Evolutionary conservation across 2,888 invertebrate genomes (phyloP), one percentile per base, ranked within the genome.

Genomic region (Mesoligia furuncula): DNA sequence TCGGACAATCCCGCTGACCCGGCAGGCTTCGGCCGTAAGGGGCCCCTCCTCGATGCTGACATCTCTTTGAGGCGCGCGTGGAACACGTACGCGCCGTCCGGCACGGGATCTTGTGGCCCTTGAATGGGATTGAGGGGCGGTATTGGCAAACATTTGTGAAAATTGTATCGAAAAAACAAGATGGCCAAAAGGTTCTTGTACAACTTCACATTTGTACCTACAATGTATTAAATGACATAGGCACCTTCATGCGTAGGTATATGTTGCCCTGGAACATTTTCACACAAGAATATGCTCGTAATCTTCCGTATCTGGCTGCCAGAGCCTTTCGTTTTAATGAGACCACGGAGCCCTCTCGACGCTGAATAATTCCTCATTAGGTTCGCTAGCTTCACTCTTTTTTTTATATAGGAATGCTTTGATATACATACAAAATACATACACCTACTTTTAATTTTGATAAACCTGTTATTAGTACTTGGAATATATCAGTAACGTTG

Each of bases 291-390:
- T 80, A 81, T 80, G 83, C 65, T 72, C 73, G 79, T 83, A 80
- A 79, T 85, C 78, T 88, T 81, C 51, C 77, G 74, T 73, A 70
- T 79, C 83, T 82, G 77, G 73, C 77, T 62, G 71, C 51, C 77
- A 74, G 86, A 77, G 81, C 81, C 84, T 85, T 82, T 84, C 77
- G 87, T 84, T 85, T 87, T 89, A 90, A 91, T 89, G 89, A 90
- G 87, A 85, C 87, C 84, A 76, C 84, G 66, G 85, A 86, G 90
- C 81, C 84, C 86, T 87, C 90, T 88, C 84, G 72, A 80, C 85
- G 82, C 82, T 90, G 90, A 90, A 90, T 91, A 90, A 91, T 91
- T 91, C 88, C 89, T 91, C 90, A 89, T 91, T 91, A 87, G 86
- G 85, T 86, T 79, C 82, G 85, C 83, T 83, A 67, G 86, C 85